Evolutionary conservation across 2,888 invertebrate species (phyloP), one percentile per base, ranked within the genome.

Genomic region (Oligia strigilis): DNA sequence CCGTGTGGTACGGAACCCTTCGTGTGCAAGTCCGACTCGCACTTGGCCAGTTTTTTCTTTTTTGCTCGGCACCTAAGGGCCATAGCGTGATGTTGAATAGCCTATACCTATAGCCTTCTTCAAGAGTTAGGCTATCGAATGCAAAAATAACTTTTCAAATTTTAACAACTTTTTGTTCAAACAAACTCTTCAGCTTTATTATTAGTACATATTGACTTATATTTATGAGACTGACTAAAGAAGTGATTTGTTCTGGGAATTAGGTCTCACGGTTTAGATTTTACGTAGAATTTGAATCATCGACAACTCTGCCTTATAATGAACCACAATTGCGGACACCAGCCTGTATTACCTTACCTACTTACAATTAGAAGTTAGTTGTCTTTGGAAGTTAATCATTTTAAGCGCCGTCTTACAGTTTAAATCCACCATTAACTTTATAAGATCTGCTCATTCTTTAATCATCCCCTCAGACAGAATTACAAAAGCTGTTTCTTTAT

Each of bases 251-350:
- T 82, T 82, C 62, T 77, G 29, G 23, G 67, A 55, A 62, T 69
- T 60, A 19, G 67, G n/a, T 80, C 55, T 55, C 62, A 76, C 55
- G 46, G 62, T 49, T 46, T 36, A 58, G 8, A 60, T 67, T 75
- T 62, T 62, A 75, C n/a, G 46, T 40, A 49, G 67, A 81, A 76
- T 82, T 69, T 58, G 46, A 69, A 81, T 80, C 62, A 69, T 77
- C n/a, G 23, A 58, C 49, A 49, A 55, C 11, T 55, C 8, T 49
- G 36, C 72, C 65, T 58, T 40, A 29, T 29, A 67, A 52, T 71
- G 19, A 69, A 78, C 11, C 11, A 29, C 11, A 46, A 29, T 29
- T 62, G 62, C n/a, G 60, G 60, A 14, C 13, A 62, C n/a, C 11
- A n/a, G 13, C 13, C 60, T n/a, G 5, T n/a, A 60, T n/a, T 60